A percentile compares a stretch with the other conserved stretches of the same genome.
phyloP scores from a whole-genome alignment of 2,797 vertebrate species.

The Enteromius afrohamiltoni region DNA sequence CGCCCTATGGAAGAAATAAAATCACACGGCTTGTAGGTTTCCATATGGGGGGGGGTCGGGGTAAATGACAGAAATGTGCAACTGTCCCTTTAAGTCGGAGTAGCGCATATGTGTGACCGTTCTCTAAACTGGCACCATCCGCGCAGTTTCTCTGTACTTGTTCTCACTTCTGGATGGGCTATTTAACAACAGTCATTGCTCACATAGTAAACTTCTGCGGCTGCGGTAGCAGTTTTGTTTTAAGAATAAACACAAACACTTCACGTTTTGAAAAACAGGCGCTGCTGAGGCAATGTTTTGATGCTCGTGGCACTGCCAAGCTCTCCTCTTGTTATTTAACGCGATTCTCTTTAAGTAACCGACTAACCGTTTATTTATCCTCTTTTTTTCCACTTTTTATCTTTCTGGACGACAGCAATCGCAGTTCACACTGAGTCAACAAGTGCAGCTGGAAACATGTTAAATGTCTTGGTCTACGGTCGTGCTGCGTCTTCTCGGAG shows the following conservation, averaged over 20 bases:
- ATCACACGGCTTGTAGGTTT: not conserved
- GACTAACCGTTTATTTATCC: not conserved
- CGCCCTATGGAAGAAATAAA: not conserved
- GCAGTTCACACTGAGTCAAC: constrained; percentile 27
- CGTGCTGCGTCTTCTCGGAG: not conserved
- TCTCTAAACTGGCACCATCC: not conserved
- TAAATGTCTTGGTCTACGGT: not conserved
- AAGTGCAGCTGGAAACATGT: constrained; percentile 8
- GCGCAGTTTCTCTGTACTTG: not conserved
- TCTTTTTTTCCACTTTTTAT: not conserved
- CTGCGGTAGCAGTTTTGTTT: not conserved
- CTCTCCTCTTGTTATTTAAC: not conserved
- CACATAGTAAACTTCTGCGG: not conserved
- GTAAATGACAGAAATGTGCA: not conserved
- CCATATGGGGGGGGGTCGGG: not conserved
- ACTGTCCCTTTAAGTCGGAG: constrained; percentile 3
- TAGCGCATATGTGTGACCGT: constrained; percentile 12
- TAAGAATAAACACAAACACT: not conserved
- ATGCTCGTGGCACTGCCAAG: not conserved
- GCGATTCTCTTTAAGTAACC: not conserved
- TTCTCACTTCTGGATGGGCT: not conserved
- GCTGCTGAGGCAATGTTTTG: not conserved
- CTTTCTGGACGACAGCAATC: not conserved
- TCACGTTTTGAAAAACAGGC: not conserved
- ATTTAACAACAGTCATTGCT: not conserved